These are phyloP conservation scores for Parnassius apollo DNA, from an alignment of 2,888 invertebrate species.

Conservation along the genomic window DNA sequence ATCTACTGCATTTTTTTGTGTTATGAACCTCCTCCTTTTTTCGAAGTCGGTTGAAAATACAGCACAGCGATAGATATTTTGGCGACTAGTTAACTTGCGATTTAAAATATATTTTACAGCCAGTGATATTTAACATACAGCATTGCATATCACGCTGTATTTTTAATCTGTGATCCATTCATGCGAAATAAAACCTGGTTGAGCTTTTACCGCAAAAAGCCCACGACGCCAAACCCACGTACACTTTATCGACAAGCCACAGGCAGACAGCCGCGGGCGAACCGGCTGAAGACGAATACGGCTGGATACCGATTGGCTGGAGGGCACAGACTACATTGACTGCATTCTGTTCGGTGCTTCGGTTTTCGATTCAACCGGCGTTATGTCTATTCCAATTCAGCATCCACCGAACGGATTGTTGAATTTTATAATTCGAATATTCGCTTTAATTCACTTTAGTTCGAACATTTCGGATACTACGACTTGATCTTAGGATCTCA, in stretches of 20 bases:
- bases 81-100: too few relatives aligned
- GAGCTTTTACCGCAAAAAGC: conserved; percentile 10
- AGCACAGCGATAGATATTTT: too few relatives aligned
- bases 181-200: conserved; percentile 1
- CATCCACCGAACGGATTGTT: conserved; percentile 1
- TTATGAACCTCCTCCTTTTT: too few relatives aligned
- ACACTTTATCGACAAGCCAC: conserved; percentile 16
- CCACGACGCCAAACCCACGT: neutral
- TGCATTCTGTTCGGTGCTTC: conserved; percentile 4
- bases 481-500: too few relatives aligned
- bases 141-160: neutral
- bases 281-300: conserved; percentile 7
- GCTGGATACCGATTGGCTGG: conserved; percentile 14
- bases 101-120: too few relatives aligned
- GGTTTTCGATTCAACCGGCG: conserved; percentile 8
- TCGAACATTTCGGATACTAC: neutral
- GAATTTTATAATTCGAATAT: conserved; percentile 1
- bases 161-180: conserved; percentile 1
- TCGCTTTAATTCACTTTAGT: neutral
- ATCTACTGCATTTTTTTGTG: too few relatives aligned
- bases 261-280: conserved; percentile 21
- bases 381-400: neutral
- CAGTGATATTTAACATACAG: too few relatives aligned
- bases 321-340: conserved; percentile 2
- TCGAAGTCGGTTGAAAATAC: too few relatives aligned